These are phyloP conservation scores for Epistrophella euchroma DNA, from an alignment of 2,888 invertebrate genomes.

Conservation along the genomic window DNA sequence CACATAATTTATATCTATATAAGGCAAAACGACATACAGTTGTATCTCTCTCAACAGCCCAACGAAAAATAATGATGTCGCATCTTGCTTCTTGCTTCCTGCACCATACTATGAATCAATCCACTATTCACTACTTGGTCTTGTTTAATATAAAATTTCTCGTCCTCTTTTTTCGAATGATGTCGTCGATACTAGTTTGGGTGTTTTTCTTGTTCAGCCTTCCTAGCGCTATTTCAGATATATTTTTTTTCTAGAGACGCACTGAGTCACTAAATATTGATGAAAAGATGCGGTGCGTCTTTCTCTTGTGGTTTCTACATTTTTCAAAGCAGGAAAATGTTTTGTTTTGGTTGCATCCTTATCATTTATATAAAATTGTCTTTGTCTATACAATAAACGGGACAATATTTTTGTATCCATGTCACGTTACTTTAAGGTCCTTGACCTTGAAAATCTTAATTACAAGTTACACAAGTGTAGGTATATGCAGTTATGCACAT, in stretches of 20 bases:
- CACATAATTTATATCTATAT: not conserved
- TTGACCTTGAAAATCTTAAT: slow-evolving; percentile 35
- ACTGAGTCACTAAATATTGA: slow-evolving; percentile 17
- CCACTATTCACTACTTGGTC: slow-evolving; percentile 22
- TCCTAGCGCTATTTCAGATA: slow-evolving; percentile 46
- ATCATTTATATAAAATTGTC: slow-evolving; percentile 72
- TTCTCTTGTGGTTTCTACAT: slow-evolving; percentile 57
- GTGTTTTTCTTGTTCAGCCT: slow-evolving; percentile 55
- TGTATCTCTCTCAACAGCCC: not conserved
- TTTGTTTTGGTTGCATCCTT: slow-evolving; percentile 75
- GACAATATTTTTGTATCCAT: not conserved
- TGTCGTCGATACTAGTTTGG: slow-evolving; percentile 16
- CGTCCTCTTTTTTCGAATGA: slow-evolving; percentile 21
- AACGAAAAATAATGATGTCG: slow-evolving; percentile 3
- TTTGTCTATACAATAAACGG: slow-evolving; percentile 62
- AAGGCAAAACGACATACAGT: not conserved
- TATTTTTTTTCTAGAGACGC: slow-evolving; percentile 36
- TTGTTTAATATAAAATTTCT: slow-evolving; percentile 15
- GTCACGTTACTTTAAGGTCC: slow-evolving; percentile 62
- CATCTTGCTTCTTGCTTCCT: too few species aligned
- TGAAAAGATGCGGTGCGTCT: slow-evolving; percentile 48
- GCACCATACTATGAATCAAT: slow-evolving; percentile 22
- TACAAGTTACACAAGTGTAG: too few species aligned
- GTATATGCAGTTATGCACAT: too few species aligned
- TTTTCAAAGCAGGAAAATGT: slow-evolving; percentile 62